Base-by-base conservation (phyloP, 2,797 vertebrate species). In the Sebastes aleutianus region DNA sequence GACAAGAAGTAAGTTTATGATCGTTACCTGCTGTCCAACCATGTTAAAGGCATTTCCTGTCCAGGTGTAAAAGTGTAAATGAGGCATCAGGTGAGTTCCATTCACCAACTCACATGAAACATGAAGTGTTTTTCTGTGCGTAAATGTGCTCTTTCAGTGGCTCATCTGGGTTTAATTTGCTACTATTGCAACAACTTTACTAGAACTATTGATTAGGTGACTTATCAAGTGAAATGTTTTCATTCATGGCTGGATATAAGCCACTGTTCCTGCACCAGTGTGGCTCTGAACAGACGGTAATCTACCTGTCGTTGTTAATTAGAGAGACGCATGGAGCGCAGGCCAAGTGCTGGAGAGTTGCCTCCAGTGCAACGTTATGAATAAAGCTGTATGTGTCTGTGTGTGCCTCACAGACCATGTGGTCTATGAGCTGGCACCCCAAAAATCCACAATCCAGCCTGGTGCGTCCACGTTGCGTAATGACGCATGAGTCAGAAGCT, bases 1-100 rank as follows among this genome's bases (percentile, higher is more conserved):
- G 92, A 95, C 2, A 96, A 96, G 89, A 94, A 96, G 96, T 96
- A 90, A 95, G 95, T 96, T 54, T 12, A 3, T 13, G n/a, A 8
- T n/a, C 47, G 9, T 13, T 75, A 70, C 4, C 10, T n/a, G 39
- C 29, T 11, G 31, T 12, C 36, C 5, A 18, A 22, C 12, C 11
- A 0, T 11, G 14, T 2, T 26, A 10, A 9, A 1, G 16, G 12
- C 2, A 5, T 36, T 72, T 80, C 50, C 62, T 64, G 61, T 1
- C 75, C 80, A 82, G 80, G 74, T 75, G 56, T 8, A 14, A 8
- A 24, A 1, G 32, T 20, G 39, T 13, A 4, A 26, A 4, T 16
- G 0, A 3, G 18, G 16, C 4, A 2, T 11, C 74, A 74, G 64
- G 77, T 70, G 76, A 18, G 11, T 8, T 2, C 39, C 3, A 8